phyloP scores from a whole-genome alignment of 2,113 vertebrate species.

The Platysternon megacephalum region DNA sequence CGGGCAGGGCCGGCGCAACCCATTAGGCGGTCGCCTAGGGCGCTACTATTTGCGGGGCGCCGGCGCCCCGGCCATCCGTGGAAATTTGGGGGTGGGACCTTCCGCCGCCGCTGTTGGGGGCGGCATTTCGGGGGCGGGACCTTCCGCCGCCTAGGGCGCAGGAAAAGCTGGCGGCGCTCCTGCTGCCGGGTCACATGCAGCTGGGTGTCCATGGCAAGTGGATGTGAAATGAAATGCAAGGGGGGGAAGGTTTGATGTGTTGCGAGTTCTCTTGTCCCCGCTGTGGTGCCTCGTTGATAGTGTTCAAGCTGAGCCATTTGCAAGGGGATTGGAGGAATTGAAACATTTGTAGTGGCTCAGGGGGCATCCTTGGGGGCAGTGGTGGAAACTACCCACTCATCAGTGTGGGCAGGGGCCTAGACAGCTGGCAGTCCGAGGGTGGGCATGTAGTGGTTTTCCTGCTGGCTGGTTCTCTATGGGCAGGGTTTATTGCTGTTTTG shows the following conservation, averaged over 20 bases:
- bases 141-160: too few relatives aligned
- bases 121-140: too few relatives aligned
- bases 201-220: neutral
- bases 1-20: too few relatives aligned
- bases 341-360: neutral
- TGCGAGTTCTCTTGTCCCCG: neutral
- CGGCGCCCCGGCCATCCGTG: too few relatives aligned
- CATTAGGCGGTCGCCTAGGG: too few relatives aligned
- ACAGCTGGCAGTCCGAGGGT: neutral
- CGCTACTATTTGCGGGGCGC: too few relatives aligned
- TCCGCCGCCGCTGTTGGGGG: too few relatives aligned
- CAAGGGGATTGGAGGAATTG: neutral
- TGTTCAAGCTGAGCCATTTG: neutral
- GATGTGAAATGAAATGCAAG: neutral
- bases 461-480: neutral
- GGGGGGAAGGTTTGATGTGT: neutral
- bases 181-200: neutral
- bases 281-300: neutral
- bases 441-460: neutral
- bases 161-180: too few relatives aligned
- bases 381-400: neutral
- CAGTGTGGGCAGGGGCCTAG: neutral
- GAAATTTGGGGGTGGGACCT: too few relatives aligned
- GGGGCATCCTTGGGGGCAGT: too few relatives aligned
- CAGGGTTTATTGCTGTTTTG: neutral